Evolutionary conservation across 1,140 invertebrate species (phyloP), one percentile per base, ranked within the genome.

Genomic region (Gryon sp.): DNA sequence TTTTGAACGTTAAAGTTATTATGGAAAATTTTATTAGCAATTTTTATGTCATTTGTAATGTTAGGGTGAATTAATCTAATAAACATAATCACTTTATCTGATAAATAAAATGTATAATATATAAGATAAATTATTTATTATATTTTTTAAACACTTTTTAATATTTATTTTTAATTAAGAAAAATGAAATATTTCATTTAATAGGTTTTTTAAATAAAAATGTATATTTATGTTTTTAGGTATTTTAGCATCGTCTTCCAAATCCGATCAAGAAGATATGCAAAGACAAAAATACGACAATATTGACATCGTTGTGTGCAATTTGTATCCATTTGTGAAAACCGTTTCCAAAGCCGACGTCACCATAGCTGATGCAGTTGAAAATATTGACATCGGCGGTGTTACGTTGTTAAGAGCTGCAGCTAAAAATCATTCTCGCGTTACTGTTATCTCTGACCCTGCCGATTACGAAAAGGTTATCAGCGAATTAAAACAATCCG

Each of bases 321-420:
- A 99, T 90, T 90, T 99, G 12, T 99, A 99, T 89, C 98, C 98
- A 7, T 99, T 99, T 90, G 93, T 95, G 1, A 92, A 97, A 76
- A 98, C 97, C 0, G 91, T 99, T 1, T 92, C 94, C 0, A 94
- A 95, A 65, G 90, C 93, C 0, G 90, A 94, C 80, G 96, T 98
- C 0, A 95, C 93, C 0, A 90, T 97, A 15, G 92, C 92, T 18
- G 94, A 98, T 87, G 98, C 98, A 2, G 93, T 99, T n/a, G 98
- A 99, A 89, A 97, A 99, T 83, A 97, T 99, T 79, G 97, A 99
- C 86, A 99, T 99, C 80, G 97, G 97, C 57, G 98, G 98, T 32
- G 98, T 99, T 0, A 98, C 98, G 0, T 86, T 99, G 4, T 88
- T 99, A 0, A 88, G 98, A 83, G 98, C 98, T 5, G 98, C 97